Conservation (phyloP, 1,140 invertebrate genomes). For the Nebria ingens region DNA sequence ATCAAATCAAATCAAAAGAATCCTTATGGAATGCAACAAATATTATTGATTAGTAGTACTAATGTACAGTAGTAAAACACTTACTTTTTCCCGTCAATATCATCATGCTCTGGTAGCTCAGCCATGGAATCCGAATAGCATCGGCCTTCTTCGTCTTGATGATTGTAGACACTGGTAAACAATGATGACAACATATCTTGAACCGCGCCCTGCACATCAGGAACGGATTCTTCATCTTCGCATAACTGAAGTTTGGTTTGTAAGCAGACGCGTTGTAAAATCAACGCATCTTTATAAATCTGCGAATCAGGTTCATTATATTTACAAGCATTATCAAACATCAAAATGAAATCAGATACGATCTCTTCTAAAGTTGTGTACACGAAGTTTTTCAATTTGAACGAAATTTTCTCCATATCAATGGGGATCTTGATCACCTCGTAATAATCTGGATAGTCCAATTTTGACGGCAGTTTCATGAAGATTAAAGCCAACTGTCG, state of each 20-base stretch:
- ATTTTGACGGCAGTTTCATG: conserved; percentile 86
- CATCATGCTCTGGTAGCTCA: conserved; percentile 84
- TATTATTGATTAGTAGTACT: neutral
- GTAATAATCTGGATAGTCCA: conserved; percentile 96
- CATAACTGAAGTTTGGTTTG: conserved; percentile 86
- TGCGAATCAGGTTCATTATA: conserved; percentile 97
- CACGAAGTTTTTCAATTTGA: conserved; percentile 65
- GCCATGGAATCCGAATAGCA: conserved; percentile 94
- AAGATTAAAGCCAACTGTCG: conserved; percentile 84
- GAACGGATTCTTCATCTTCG: conserved; percentile 75
- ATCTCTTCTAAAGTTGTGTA: conserved; percentile 87
- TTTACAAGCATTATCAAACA: conserved; percentile 99
- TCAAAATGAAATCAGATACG: conserved; percentile 85
- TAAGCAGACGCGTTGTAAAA: conserved; percentile 80
- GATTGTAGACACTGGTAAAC: conserved; percentile 90
- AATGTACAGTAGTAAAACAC: conserved; percentile 15
- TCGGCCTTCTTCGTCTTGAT: conserved; percentile 90
- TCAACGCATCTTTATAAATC: conserved; percentile 96
- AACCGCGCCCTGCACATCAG: conserved; percentile 78
- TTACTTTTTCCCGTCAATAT: conserved; percentile 57
- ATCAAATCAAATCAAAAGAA: conserved; percentile 13
- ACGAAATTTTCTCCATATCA: conserved; percentile 90
- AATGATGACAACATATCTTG: conserved; percentile 86
- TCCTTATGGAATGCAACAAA: neutral
- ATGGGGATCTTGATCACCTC: conserved; percentile 96